phyloP scores from a whole-genome alignment of 2,888 invertebrate species.

The Allygus modestus region DNA sequence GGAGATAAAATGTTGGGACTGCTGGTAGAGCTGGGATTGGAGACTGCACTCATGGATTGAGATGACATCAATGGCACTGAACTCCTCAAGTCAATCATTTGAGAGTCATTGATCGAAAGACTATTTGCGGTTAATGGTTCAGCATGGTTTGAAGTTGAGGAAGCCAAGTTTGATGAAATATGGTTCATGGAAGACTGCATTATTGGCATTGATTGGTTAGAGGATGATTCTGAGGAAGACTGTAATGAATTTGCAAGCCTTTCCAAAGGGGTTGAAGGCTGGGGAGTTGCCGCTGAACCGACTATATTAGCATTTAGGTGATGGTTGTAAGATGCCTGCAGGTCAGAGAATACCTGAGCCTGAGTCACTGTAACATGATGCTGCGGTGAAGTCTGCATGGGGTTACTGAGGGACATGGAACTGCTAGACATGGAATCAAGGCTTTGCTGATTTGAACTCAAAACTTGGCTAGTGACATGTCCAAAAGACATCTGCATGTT shows the following conservation, averaged over 20 bases:
- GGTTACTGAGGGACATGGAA: not conserved
- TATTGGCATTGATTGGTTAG: not conserved
- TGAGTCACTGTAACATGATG: slow-evolving; percentile 8
- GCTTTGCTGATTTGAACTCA: slow-evolving; percentile 15
- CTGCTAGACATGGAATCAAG: not conserved
- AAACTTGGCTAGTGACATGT: not conserved
- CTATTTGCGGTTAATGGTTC: not conserved
- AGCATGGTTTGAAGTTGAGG: not conserved
- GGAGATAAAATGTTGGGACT: slow-evolving; percentile 30
- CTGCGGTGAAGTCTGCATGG: slow-evolving; percentile 19
- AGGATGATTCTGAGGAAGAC: not conserved
- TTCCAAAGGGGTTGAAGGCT: not conserved
- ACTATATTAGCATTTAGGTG: slow-evolving; percentile 10
- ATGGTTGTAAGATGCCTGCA: slow-evolving; percentile 18
- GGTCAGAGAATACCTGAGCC: slow-evolving; percentile 17
- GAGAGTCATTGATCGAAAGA: slow-evolving; percentile 12
- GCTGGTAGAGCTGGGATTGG: not conserved
- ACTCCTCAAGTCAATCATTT: not conserved
- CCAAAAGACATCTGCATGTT: slow-evolving; percentile 2
- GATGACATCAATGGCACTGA: slow-evolving; percentile 21
- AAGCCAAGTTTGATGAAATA: not conserved
- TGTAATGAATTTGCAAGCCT: not conserved
- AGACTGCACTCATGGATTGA: not conserved
- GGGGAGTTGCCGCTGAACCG: not conserved
- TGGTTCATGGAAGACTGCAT: slow-evolving; percentile 24